Evolutionary conservation across 2,888 invertebrate species (phyloP), one percentile per base, ranked within the genome.

Genomic region (Tortrix viridana): DNA sequence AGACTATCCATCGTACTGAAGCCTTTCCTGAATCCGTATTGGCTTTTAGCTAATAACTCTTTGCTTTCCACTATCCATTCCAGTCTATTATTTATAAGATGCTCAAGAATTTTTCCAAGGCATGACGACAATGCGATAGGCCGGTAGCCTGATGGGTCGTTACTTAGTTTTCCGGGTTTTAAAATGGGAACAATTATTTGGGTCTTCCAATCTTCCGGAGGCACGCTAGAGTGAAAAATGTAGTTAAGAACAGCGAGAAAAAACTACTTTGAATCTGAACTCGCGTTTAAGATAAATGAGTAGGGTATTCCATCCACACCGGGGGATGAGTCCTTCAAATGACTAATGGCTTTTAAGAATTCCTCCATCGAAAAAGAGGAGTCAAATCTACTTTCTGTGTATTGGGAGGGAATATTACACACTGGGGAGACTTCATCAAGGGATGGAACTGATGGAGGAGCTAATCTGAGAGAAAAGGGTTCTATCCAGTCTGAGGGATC

Each of bases 11-110:
- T 47, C 0, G 77, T 75, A 5, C 72, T 62, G 54, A 60, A 66
- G 0, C 74, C 73, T 37, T 68, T 70, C 3, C 76, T 55, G 54
- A 78, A 75, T 0, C 75, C 72, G 55, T 60, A 74, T 37, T 74
- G 72, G 2, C 48, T 48, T 3, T 65, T 66, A 6, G 67, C 38
- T 2, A 73, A 41, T 0, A 71, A 3, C 0, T 43, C 41, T 7
- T 52, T 43, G 46, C 47, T 68, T 63, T 74, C 74, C 0, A 70
- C 5, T 6, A 65, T 65, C 73, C 73, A 74, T 55, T 75, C 69
- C 0, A 74, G 47, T 7, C 72, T 44, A 16, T 67, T 67, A 61
- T 74, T 73, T 0, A 73, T 62, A 0, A 75, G n/a, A 50, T 70
- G 71, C 55, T 74, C 72, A 5, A 57, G 12, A 6, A 74, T 60